A percentile compares a stretch with the other conserved stretches of the same genome.
Conservation (phyloP, 2,113 vertebrate genomes). For the Pseudolaguvia tuberculata region DNA sequence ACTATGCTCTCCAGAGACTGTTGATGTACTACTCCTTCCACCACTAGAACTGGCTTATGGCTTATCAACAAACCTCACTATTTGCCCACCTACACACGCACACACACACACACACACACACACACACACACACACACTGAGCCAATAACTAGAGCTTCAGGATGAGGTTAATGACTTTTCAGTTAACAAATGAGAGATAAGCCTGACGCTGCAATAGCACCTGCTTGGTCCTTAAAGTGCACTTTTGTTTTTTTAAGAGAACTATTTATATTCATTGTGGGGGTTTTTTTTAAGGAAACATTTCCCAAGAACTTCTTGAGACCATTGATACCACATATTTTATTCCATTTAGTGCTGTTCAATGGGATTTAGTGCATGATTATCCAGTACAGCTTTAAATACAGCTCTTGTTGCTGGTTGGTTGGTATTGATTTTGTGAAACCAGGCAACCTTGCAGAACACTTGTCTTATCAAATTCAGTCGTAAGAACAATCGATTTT, state of each 20-base stretch:
- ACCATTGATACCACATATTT: background rate
- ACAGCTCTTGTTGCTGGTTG: conserved; percentile 16
- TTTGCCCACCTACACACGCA: background rate
- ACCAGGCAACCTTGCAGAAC: conserved; percentile 50
- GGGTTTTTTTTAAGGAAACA: too few species aligned
- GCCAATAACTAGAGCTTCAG: conserved; percentile 36
- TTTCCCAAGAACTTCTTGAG: background rate
- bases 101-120: background rate
- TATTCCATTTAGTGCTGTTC: background rate
- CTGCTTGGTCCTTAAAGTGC: background rate
- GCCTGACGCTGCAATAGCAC: background rate
- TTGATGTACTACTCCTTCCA: conserved; percentile 29
- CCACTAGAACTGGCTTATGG: conserved; percentile 25
- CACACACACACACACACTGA: conserved; percentile 13
- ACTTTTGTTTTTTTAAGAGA: background rate
- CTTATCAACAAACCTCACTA: conserved; percentile 32
- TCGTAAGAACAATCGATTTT: conserved; percentile 58
- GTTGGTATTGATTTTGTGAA: conserved; percentile 58
- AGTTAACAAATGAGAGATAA: background rate
- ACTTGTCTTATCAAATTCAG: conserved; percentile 31
- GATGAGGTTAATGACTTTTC: conserved; percentile 32
- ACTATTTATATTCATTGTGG: too few species aligned
- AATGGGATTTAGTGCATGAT: background rate
- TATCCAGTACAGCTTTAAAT: background rate
- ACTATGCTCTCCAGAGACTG: conserved; percentile 33